Conservation (phyloP, 1,140 invertebrate genomes). For the Mamestra configurata region DNA sequence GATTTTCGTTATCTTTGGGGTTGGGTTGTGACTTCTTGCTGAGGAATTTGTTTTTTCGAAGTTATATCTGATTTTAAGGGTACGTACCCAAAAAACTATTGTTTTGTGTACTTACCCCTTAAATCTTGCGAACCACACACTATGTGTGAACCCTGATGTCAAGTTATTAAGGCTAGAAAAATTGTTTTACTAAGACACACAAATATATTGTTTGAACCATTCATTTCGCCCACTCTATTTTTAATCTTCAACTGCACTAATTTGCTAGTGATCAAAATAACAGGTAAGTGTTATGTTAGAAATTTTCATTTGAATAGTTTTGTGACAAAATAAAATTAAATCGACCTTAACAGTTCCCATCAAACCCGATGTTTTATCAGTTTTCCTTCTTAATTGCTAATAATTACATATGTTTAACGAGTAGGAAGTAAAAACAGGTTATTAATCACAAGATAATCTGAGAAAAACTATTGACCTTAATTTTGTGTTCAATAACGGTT, state of each 20-base stretch:
- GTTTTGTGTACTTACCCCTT: too few relatives aligned
- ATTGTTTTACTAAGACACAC: too few relatives aligned
- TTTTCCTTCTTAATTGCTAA: background rate
- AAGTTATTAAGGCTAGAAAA: too few relatives aligned
- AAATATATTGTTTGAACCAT: too few relatives aligned
- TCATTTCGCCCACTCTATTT: background rate
- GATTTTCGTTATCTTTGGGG: background rate
- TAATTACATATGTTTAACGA: background rate
- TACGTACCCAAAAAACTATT: too few relatives aligned
- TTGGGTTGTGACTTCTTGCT: background rate
- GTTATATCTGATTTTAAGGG: too few relatives aligned
- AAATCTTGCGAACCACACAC: too few relatives aligned
- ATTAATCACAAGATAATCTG: slow-evolving; percentile 6
- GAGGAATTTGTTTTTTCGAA: too few relatives aligned
- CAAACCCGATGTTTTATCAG: slow-evolving; percentile 10
- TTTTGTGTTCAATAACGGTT: background rate
- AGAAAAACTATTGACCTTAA: slow-evolving; percentile 4
- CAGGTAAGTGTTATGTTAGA: too few relatives aligned
- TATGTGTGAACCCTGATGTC: too few relatives aligned
- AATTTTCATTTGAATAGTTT: background rate
- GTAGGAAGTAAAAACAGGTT: slow-evolving; percentile 18
- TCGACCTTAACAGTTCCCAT: background rate
- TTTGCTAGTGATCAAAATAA: background rate
- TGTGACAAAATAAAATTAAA: background rate
- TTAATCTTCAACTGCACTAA: background rate